Percentiles rank a stretch among this genome's conserved stretches.
Evolutionary conservation across 2,888 invertebrate genomes (phyloP).

Genomic region (Cephonodes hylas): DNA sequence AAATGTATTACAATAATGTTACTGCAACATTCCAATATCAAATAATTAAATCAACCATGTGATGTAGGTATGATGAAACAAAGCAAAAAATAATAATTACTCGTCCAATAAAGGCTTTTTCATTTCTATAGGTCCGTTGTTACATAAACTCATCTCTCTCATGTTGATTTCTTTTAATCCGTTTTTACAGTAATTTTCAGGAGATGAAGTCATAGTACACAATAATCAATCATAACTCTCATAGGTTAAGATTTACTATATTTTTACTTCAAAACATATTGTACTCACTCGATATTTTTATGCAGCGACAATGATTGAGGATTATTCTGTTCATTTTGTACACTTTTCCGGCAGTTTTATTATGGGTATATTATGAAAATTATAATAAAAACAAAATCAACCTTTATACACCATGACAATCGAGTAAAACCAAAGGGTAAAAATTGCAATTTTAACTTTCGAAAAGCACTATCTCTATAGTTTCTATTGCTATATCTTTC

Average conservation of each 20-base stretch:
- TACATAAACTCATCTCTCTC: neutral
- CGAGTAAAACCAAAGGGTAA: constrained; percentile 19
- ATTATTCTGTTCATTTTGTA: constrained; percentile 70
- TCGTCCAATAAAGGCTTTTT: neutral
- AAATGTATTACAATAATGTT: neutral
- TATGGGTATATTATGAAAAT: constrained; percentile 52
- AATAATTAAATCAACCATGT: constrained; percentile 40
- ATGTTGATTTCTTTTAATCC: neutral
- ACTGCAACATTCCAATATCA: constrained; percentile 10
- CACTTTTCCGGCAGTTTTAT: constrained; percentile 34
- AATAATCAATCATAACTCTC: constrained; percentile 57
- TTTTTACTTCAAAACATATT: constrained; percentile 21
- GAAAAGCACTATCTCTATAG: neutral
- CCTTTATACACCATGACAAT: constrained; percentile 68
- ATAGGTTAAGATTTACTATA: constrained; percentile 45
- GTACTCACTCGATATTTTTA: constrained; percentile 70
- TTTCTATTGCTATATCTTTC: neutral
- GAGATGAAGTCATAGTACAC: constrained; percentile 46
- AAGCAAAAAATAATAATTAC: constrained; percentile 1
- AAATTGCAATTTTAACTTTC: neutral
- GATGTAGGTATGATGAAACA: constrained; percentile 20
- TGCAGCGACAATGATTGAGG: constrained; percentile 59
- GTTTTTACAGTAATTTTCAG: constrained; percentile 19
- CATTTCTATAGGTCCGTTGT: neutral
- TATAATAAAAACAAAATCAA: constrained; percentile 74